These are phyloP conservation scores for Mormyrus lacerda DNA, from an alignment of 2,113 vertebrate genomes.

Conservation along the genomic window DNA sequence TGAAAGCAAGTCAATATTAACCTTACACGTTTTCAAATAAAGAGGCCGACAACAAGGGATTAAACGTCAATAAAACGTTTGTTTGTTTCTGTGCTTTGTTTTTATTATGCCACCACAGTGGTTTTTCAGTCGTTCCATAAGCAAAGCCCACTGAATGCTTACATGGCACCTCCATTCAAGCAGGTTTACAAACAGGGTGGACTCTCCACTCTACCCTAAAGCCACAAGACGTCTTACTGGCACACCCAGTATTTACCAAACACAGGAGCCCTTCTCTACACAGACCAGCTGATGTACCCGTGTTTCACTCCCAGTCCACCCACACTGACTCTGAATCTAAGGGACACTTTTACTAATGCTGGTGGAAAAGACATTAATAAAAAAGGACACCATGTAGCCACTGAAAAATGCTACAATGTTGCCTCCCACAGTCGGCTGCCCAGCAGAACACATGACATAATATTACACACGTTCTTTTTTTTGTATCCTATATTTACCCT, in stretches of 20 bases:
- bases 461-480: neutral
- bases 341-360: neutral
- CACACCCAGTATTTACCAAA: conserved; percentile 1
- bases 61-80: neutral
- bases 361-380: neutral
- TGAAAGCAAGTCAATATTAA: conserved; percentile 11
- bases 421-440: neutral
- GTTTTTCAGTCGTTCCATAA: neutral
- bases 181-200: neutral
- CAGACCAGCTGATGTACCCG: neutral
- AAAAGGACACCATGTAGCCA: neutral
- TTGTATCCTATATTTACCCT: neutral
- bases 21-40: neutral
- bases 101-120: neutral
- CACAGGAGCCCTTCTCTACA: neutral
- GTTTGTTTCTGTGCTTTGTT: neutral
- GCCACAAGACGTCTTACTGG: neutral
- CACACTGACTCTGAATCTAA: neutral
- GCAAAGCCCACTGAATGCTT: neutral
- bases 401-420: neutral
- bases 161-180: neutral
- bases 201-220: neutral
- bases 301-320: conserved; percentile 6
- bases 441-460: neutral
- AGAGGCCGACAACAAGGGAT: neutral